Evolutionary conservation across 2,113 vertebrate species (phyloP).

Genomic region (Erinaceus europaeus): DNA sequence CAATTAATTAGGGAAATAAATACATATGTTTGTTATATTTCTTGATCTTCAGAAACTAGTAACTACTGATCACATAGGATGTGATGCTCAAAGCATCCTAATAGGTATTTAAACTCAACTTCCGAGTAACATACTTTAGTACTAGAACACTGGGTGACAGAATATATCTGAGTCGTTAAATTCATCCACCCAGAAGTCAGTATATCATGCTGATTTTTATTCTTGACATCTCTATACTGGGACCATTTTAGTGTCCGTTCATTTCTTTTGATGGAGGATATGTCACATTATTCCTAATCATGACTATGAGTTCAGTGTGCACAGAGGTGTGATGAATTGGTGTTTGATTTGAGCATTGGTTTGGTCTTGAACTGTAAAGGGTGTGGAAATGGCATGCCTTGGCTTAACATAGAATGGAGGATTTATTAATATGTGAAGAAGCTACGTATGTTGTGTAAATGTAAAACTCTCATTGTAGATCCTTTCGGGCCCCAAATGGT

Average conservation of each 20-base stretch:
- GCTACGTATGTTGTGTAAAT: constrained; percentile 43
- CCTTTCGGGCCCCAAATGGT: constrained; percentile 44
- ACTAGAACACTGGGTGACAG: not conserved
- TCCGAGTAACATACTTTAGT: not conserved
- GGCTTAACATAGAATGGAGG: not conserved
- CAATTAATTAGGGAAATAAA: not conserved
- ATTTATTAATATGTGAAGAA: constrained; percentile 67
- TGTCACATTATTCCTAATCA: not conserved
- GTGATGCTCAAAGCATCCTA: not conserved
- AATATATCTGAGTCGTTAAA: not conserved
- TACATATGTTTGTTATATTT: not conserved
- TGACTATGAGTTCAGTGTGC: not conserved
- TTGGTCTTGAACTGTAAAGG: constrained; percentile 9
- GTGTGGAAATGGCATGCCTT: not conserved
- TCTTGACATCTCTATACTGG: not conserved
- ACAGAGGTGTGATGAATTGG: not conserved
- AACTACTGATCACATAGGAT: not conserved
- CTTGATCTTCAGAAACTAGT: not conserved
- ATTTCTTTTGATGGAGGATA: not conserved
- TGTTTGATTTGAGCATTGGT: constrained; percentile 9
- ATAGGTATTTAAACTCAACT: not conserved
- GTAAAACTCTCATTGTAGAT: constrained; percentile 47
- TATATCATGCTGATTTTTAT: not conserved
- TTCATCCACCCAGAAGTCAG: not conserved
- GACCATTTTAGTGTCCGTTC: not conserved